A percentile compares a stretch with the other conserved stretches of the same genome.
Evolutionary conservation across 2,888 invertebrate species (phyloP).

Genomic region (Hartigia nigra): DNA sequence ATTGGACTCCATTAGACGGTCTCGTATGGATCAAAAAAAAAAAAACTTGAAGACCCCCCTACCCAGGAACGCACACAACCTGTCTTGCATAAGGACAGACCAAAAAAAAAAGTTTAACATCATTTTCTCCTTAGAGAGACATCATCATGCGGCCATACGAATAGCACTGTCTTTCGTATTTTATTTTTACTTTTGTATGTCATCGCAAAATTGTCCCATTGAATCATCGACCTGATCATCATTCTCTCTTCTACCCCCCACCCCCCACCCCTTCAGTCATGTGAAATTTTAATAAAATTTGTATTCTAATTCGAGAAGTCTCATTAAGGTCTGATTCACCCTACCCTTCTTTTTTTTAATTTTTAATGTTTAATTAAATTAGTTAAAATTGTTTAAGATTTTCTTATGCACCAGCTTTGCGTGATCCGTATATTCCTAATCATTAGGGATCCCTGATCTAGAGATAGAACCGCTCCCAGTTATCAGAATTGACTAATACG

Average conservation of each 20-base stretch:
- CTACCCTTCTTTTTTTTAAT: not conserved
- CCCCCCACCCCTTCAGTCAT: constrained; percentile 36
- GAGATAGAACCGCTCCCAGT: too few species aligned
- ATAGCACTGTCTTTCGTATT: not conserved
- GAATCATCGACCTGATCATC: not conserved
- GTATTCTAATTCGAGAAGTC: constrained; percentile 40
- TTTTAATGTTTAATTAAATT: not conserved
- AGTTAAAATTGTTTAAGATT: not conserved
- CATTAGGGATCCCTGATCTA: too few species aligned
- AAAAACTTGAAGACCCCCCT: constrained; percentile 15
- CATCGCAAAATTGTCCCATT: constrained; percentile 6
- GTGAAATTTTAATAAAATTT: constrained; percentile 54
- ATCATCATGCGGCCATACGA: not conserved
- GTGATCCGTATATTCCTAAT: not conserved
- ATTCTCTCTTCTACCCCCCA: constrained; percentile 22
- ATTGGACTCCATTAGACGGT: constrained; percentile 22
- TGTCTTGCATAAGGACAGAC: not conserved
- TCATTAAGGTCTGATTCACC: not conserved
- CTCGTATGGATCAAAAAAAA: constrained; percentile 7
- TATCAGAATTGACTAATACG: too few species aligned
- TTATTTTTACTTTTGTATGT: not conserved
- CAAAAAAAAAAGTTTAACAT: constrained; percentile 4
- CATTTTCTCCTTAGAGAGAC: not conserved
- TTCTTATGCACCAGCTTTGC: not conserved
- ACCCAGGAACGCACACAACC: constrained; percentile 10